Percentiles rank a stretch among this genome's conserved stretches.
Evolutionary conservation across 35 echinoderm and acorn worm genomes (phyloP).

Genomic region (Apostichopus parvimensis): DNA sequence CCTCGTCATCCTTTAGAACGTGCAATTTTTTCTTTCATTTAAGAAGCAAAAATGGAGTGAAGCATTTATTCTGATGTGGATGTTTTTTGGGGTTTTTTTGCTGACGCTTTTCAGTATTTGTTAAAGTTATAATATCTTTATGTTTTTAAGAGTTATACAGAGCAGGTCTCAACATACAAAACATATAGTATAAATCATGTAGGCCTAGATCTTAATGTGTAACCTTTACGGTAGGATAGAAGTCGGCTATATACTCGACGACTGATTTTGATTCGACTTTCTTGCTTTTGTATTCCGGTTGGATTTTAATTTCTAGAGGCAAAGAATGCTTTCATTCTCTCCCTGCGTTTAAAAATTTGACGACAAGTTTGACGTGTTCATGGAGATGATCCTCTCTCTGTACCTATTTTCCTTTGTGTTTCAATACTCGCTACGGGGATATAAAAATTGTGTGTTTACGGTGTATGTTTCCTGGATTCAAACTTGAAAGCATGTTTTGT

Average conservation of each 20-base stretch:
- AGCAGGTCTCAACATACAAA: background rate
- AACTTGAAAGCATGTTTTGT: background rate
- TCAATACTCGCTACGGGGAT: too few relatives aligned
- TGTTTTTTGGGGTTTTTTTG: background rate
- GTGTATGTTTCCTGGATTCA: background rate
- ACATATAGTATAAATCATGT: background rate
- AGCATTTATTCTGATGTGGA: background rate
- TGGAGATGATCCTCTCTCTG: too few relatives aligned
- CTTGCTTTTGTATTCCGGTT: background rate
- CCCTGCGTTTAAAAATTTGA: background rate
- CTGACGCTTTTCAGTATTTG: background rate
- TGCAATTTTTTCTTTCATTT: background rate
- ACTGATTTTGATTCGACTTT: background rate
- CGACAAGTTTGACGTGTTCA: too few relatives aligned
- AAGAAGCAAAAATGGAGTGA: background rate
- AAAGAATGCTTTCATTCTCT: background rate
- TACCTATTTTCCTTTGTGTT: too few relatives aligned
- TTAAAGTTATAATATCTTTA: background rate
- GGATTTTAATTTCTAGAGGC: too few relatives aligned
- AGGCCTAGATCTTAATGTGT: background rate
- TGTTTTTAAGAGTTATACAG: background rate
- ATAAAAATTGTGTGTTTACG: background rate
- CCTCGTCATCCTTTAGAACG: background rate
- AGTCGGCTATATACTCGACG: background rate
- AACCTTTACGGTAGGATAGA: background rate